Percentiles rank a stretch among this genome's conserved stretches.
Conservation (phyloP, 2,888 invertebrate genomes). For the Caenorhabditis sp. region DNA sequence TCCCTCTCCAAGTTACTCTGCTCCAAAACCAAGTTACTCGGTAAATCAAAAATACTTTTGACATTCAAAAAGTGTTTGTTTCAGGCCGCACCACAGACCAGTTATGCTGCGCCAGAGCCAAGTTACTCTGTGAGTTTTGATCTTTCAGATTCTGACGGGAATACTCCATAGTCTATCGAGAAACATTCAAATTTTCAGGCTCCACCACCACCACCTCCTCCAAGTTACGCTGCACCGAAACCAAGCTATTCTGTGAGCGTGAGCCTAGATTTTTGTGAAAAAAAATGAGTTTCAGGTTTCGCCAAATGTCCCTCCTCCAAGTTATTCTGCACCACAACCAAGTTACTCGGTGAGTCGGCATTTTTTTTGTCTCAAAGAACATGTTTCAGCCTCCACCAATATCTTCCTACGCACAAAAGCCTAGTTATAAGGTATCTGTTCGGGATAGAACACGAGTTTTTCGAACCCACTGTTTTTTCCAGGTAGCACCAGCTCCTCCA, state of each 20-base stretch:
- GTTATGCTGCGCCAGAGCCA: not conserved
- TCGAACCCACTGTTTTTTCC: too few relatives aligned
- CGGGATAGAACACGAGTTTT: too few relatives aligned
- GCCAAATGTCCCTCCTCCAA: not conserved
- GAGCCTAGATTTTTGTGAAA: too few relatives aligned
- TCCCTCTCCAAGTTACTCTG: not conserved
- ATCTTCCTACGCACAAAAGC: not conserved
- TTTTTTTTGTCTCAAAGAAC: too few relatives aligned
- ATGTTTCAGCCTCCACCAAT: not conserved
- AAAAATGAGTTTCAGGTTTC: not conserved
- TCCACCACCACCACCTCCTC: slow-evolving; percentile 1
- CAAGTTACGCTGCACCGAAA: not conserved
- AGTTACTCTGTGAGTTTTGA: not conserved
- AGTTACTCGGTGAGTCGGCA: not conserved
- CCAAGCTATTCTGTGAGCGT: not conserved
- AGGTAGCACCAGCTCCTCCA: not conserved
- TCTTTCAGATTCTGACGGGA: too few relatives aligned
- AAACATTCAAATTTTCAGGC: not conserved
- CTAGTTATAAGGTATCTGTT: not conserved
- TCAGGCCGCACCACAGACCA: not conserved
- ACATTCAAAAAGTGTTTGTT: not conserved
- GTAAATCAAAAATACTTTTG: not conserved
- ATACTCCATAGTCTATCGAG: not conserved
- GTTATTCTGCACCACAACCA: not conserved
- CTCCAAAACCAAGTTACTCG: slow-evolving; percentile 2